These are phyloP conservation scores for Lophotis ruficrista DNA, from an alignment of 2,113 vertebrate species.

Conservation along the genomic window DNA sequence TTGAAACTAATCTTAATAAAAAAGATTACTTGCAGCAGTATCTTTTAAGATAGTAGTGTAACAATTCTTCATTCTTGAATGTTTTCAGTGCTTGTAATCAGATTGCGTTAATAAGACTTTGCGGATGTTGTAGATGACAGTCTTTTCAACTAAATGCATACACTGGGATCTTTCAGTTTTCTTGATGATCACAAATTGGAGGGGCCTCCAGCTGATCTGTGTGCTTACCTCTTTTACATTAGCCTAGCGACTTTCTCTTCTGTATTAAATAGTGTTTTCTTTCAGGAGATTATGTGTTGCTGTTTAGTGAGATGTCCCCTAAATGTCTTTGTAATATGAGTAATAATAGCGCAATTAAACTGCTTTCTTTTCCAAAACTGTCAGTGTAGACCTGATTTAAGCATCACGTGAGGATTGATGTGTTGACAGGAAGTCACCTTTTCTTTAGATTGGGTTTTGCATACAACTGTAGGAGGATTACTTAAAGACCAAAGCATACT, in stretches of 20 bases:
- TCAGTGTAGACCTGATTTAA: not conserved
- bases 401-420: not conserved
- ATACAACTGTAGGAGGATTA: not conserved
- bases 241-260: not conserved
- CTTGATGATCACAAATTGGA: not conserved
- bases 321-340: not conserved
- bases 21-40: not conserved
- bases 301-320: not conserved
- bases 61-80: not conserved
- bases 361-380: not conserved
- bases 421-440: not conserved
- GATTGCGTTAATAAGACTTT: not conserved
- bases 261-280: not conserved
- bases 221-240: not conserved
- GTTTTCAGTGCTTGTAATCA: not conserved
- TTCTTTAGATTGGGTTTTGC: not conserved
- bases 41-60: not conserved
- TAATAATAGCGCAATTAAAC: not conserved
- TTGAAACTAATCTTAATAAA: not conserved
- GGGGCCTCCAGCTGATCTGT: not conserved
- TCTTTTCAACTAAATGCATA: not conserved
- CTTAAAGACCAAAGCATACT: not conserved
- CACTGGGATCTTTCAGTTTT: not conserved
- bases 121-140: not conserved
- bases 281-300: not conserved